Conservation (phyloP, 2,113 vertebrate species). For the Platycercus adscitus region DNA sequence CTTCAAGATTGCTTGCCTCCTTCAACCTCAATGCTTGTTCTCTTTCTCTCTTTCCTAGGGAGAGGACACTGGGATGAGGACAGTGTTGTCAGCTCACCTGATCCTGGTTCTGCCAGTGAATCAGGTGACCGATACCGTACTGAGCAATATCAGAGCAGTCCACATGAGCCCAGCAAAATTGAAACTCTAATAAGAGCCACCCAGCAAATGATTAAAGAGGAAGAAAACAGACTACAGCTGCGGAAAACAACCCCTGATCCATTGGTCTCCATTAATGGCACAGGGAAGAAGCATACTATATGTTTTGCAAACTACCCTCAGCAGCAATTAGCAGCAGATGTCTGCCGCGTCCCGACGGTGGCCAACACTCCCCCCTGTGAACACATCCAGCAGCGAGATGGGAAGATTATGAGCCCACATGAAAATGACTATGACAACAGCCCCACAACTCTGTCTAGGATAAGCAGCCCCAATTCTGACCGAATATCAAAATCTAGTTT, state of each 20-base stretch:
- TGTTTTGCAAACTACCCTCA: slow-evolving; percentile 87
- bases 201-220: slow-evolving; percentile 98
- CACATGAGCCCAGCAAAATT: slow-evolving; percentile 92
- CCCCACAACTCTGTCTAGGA: slow-evolving; percentile 85
- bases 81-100: slow-evolving; percentile 92
- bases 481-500: slow-evolving; percentile 84
- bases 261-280: slow-evolving; percentile 83
- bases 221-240: slow-evolving; percentile 88
- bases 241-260: slow-evolving; percentile 80
- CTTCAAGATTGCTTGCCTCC: background rate
- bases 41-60: slow-evolving; percentile 77
- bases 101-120: slow-evolving; percentile 93
- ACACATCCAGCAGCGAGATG: slow-evolving; percentile 81
- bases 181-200: slow-evolving; percentile 95
- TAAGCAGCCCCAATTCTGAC: slow-evolving; percentile 89
- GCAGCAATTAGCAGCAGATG: slow-evolving; percentile 77
- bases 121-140: slow-evolving; percentile 88
- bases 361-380: slow-evolving; percentile 83
- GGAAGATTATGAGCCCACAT: slow-evolving; percentile 81
- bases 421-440: slow-evolving; percentile 86
- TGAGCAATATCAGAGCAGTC: slow-evolving; percentile 87
- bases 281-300: slow-evolving; percentile 83
- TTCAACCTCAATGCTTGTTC: background rate
- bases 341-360: slow-evolving; percentile 77
- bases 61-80: slow-evolving; percentile 95